Conservation (phyloP, 2,797 vertebrate genomes). For the Falco cherrug region DNA sequence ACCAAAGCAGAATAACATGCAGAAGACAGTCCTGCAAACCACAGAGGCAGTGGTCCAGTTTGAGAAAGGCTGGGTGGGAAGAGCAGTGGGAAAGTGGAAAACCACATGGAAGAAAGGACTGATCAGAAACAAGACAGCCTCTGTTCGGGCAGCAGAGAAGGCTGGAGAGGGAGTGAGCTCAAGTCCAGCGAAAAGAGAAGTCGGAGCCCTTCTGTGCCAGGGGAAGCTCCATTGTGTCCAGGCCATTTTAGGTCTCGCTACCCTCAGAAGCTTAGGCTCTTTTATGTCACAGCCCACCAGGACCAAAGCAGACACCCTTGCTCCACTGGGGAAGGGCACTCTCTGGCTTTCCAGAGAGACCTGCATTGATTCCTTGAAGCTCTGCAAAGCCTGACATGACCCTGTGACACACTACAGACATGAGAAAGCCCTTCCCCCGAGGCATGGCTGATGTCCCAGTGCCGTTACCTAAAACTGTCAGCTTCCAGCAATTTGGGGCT, state of each 20-base stretch:
- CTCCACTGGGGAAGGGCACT: not conserved
- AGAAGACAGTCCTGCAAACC: not conserved
- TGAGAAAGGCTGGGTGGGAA: not conserved
- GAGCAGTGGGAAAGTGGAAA: not conserved
- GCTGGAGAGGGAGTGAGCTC: not conserved
- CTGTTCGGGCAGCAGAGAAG: not conserved
- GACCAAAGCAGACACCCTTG: not conserved
- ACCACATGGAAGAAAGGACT: not conserved
- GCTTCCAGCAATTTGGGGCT: not conserved
- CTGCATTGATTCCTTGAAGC: rapidly evolving
- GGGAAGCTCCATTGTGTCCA: not conserved
- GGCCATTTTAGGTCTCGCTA: not conserved
- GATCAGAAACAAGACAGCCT: not conserved
- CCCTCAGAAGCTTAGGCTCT: not conserved
- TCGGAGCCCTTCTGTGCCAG: not conserved
- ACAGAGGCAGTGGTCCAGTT: not conserved
- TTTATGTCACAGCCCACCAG: not conserved
- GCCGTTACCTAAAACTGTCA: not conserved
- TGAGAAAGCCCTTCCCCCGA: not conserved
- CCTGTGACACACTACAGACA: not conserved
- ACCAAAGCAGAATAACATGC: not conserved
- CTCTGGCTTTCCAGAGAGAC: not conserved
- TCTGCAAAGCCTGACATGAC: not conserved
- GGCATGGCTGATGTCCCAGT: rapidly evolving
- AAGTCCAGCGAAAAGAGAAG: not conserved